phyloP scores from a whole-genome alignment of 2,888 invertebrate genomes.

The Sepiola atlantica region DNA sequence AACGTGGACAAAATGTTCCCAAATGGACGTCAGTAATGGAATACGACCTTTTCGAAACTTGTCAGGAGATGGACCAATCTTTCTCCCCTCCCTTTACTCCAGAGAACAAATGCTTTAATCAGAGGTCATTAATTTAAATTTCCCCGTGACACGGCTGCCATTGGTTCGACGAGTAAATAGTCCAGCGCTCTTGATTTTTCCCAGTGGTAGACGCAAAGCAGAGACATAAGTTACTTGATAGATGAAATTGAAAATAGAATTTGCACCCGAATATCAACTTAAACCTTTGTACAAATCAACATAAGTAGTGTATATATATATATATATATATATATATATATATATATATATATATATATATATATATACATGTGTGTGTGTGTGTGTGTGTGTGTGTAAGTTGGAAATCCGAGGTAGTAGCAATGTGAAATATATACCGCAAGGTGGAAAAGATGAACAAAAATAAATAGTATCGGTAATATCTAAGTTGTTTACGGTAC shows the following conservation, averaged over 20 bases:
- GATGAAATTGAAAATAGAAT: neutral
- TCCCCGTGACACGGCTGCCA: neutral
- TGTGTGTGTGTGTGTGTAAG: too few relatives aligned
- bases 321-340: neutral
- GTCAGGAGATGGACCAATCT: neutral
- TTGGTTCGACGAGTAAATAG: neutral
- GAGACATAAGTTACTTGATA: neutral
- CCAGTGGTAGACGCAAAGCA: neutral
- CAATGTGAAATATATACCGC: too few relatives aligned
- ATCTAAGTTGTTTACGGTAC: too few relatives aligned
- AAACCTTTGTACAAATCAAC: neutral
- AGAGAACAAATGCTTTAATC: neutral
- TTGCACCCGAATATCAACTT: neutral
- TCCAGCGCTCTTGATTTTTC: neutral
- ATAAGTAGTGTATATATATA: neutral
- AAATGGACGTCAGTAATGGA: neutral
- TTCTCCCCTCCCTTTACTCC: neutral
- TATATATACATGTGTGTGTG: neutral
- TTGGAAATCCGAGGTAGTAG: too few relatives aligned
- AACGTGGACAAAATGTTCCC: neutral
- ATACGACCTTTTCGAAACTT: neutral
- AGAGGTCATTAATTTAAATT: slow-evolving; percentile 8
- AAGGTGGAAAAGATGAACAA: too few relatives aligned
- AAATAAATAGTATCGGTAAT: too few relatives aligned
- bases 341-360: neutral